A percentile compares a stretch with the other conserved stretches of the same genome.
These are phyloP conservation scores for Antechinus flavipes DNA, from an alignment of 2,113 vertebrate species.

Conservation along the genomic window DNA sequence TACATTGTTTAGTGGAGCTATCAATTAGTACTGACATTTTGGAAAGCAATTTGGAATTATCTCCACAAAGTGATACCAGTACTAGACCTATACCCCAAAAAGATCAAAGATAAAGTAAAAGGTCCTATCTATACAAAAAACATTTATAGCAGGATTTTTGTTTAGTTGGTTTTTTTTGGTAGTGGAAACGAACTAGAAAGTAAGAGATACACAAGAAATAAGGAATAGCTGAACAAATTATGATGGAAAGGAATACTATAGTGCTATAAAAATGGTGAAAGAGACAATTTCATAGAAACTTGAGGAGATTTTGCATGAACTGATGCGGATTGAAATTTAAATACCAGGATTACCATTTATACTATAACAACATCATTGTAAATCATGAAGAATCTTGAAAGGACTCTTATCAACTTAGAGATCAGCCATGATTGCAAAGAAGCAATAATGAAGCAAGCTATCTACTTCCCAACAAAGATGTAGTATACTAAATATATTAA, in stretches of 20 bases:
- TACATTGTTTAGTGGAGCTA: background rate
- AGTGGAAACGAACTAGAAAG: background rate
- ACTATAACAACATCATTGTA: background rate
- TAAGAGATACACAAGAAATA: background rate
- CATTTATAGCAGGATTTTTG: background rate
- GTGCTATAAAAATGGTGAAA: background rate
- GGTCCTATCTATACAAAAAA: background rate
- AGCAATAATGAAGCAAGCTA: background rate
- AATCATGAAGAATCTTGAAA: background rate
- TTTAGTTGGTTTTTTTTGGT: background rate
- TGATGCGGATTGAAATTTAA: background rate
- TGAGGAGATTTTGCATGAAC: background rate
- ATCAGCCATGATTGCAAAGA: background rate
- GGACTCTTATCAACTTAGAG: background rate
- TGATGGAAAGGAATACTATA: background rate
- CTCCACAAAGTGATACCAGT: background rate
- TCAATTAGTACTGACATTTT: background rate
- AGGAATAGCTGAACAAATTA: background rate
- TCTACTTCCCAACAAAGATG: background rate
- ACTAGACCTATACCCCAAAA: background rate
- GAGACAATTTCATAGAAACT: background rate
- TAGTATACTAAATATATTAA: background rate
- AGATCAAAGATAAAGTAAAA: background rate
- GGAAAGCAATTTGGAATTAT: background rate
- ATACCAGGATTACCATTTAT: background rate